Base-by-base conservation (phyloP, 2,113 vertebrate genomes). In the Australoheros scitulus region DNA sequence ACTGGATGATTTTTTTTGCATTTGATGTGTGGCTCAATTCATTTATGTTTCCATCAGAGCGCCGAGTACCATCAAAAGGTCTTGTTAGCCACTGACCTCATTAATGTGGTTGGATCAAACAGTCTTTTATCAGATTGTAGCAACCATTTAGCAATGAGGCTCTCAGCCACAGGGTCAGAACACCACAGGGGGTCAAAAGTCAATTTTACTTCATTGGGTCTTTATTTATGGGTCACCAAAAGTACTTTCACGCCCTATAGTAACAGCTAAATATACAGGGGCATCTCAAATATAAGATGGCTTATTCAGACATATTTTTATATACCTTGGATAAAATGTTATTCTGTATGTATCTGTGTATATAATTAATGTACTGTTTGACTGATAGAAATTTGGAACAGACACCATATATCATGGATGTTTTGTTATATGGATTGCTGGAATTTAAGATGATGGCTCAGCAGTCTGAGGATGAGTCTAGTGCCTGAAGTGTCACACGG, bases 61-160 rank as follows among this genome's bases (percentile, higher is more conserved):
- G 2, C 20, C 55, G 50, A 43, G 74, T 9, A 56, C 80, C 76
- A 83, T 79, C 76, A 68, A 81, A 85, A 88, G 88, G 84, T 88
- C 87, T 77, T 77, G 82, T 76, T 26, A 88, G 80, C 79, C 61
- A 24, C 70, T 88, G 82, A 89, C 87, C 85, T 82, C 77, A 88
- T 89, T 89, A 86, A 82, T 77, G 76, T 81, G 83, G 36, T 41
- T 56, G 24, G 77, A 83, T 89, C 87, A 90, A 86, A 87, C 59
- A 61, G 43, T 56, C 47, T 52, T 77, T 81, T 63, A 90, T 88
- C 83, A 81, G 76, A 81, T 70, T 81, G 6, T 77, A 77, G 84
- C 61, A 5, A 41, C 18, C 59, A 82, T 70, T 84, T 79, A 84
- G 61, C 64, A 24, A 52, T 5, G n/a, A 20, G 61, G 13, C 65